Evolutionary conservation across 2,113 vertebrate genomes (phyloP), one percentile per base, ranked within the genome.

Genomic region (Steatornis caripensis): DNA sequence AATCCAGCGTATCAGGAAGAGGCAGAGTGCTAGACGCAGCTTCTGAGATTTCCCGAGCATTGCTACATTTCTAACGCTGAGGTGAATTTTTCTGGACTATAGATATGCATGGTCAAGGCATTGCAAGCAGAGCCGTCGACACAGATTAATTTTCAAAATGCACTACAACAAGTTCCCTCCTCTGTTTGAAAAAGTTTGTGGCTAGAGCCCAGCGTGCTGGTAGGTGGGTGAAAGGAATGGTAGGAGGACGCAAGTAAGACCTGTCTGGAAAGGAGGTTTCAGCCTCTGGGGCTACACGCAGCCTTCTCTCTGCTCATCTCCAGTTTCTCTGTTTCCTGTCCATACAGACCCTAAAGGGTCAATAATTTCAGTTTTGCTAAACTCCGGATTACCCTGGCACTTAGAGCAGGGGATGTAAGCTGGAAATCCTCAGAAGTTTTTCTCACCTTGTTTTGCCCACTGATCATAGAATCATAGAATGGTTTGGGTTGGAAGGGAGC

Each of bases 91-190:
- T 68, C 37, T 75, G 49, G 48, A 61, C 62, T 75, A 15, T 58
- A 69, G 69, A 72, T 51, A 18, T 4, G 22, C 4, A 13, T 8
- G 27, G n/a, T 62, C 2, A 0, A 81, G 72, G 32, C 14, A n/a
- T 30, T 55, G 61, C 53, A 66, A 69, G 78, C 15, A 53, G 43
- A 71, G 29, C 37, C 0, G 0, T 58, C 0, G 0, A 49, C 32
- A 27, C 1, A 49, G 79, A 76, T 55, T 74, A 18, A 62, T 91
- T 95, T 89, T 87, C 60, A 54, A 85, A 92, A 90, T 71, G 34
- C 87, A 72, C 64, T 32, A 5, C 45, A 86, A 81, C 12, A 58
- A 72, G 21, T 60, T 49, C 26, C 5, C 6, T 46, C 24, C 80
- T 80, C 75, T 11, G 32, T 46, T 22, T 86, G 64, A 60, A 86